A percentile compares a stretch with the other conserved stretches of the same genome.
phyloP scores from a whole-genome alignment of 2,797 vertebrate species.

The Sphaeramia orbicularis region DNA sequence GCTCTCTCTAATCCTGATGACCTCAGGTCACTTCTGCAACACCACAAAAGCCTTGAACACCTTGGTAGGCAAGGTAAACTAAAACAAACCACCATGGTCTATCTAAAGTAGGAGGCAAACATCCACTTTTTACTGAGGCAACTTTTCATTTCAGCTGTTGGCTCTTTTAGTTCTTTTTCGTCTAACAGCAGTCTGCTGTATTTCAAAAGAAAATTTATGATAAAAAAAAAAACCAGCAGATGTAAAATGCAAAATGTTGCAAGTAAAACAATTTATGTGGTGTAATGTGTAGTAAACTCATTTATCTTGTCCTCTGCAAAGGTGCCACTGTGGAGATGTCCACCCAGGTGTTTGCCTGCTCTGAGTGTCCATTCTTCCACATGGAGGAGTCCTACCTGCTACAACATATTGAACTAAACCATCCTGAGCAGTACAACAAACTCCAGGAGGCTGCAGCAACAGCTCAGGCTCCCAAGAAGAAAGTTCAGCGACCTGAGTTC shows the following conservation, averaged over 20 bases:
- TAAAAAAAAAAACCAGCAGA: too few species aligned
- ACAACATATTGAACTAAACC: slow-evolving; percentile 71
- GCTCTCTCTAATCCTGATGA: slow-evolving; percentile 57
- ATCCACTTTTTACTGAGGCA: background rate
- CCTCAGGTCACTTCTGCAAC: slow-evolving; percentile 69
- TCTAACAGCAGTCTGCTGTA: too few species aligned
- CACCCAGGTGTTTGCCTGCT: slow-evolving; percentile 74
- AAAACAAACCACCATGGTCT: background rate
- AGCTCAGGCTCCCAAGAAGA: slow-evolving; percentile 32
- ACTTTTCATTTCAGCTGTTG: too few species aligned
- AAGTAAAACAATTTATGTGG: too few species aligned
- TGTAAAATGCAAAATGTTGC: too few species aligned
- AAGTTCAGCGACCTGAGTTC: slow-evolving; percentile 38
- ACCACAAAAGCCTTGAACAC: slow-evolving; percentile 64
- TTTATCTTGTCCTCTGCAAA: slow-evolving; percentile 30
- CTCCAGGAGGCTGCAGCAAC: slow-evolving; percentile 44
- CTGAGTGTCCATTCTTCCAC: slow-evolving; percentile 76
- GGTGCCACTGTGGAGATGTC: slow-evolving; percentile 74
- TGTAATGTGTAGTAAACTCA: too few species aligned
- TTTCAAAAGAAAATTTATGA: too few species aligned
- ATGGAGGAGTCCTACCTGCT: slow-evolving; percentile 74
- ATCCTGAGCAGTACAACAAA: slow-evolving; percentile 62
- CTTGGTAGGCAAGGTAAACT: slow-evolving; percentile 60
- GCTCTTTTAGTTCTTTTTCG: too few species aligned
- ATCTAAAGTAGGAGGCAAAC: too few species aligned